phyloP scores from a whole-genome alignment of 1,140 invertebrate genomes.

The Drosophila paulistorum region DNA sequence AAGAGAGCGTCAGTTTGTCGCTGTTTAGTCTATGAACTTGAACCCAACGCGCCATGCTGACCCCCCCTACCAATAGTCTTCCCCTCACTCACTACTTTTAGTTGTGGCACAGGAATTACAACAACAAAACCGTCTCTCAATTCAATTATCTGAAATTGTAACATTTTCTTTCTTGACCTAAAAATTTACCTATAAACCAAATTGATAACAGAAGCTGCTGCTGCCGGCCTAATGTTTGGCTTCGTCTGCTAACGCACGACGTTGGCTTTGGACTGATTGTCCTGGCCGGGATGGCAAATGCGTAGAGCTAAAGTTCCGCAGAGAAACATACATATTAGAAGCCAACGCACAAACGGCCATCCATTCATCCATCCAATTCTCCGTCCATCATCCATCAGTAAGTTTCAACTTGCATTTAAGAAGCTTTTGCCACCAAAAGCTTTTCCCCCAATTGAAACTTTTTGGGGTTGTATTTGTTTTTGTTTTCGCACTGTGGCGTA shows the following conservation, averaged over 20 bases:
- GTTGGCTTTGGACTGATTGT: slow-evolving; percentile 8
- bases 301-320: not conserved
- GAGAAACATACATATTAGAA: not conserved
- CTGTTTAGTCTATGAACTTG: slow-evolving; percentile 60
- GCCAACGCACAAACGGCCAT: not conserved
- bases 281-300: not conserved
- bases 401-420: not conserved
- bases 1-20: slow-evolving; percentile 45
- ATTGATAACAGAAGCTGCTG: not conserved
- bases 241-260: slow-evolving; percentile 2
- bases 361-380: not conserved
- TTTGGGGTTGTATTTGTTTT: not conserved
- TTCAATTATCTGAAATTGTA: no score
- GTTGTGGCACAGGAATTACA: no score
- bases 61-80: not conserved
- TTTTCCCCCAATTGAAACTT: not conserved
- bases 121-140: no score
- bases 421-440: not conserved
- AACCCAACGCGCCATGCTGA: slow-evolving; percentile 37
- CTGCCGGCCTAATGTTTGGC: not conserved
- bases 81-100: not conserved
- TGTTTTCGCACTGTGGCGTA: not conserved
- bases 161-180: no score
- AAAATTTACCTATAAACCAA: slow-evolving; percentile 14
- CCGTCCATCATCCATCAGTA: not conserved